Base-by-base conservation (phyloP, 2,888 invertebrate genomes). In the Isotomurus palustris region DNA sequence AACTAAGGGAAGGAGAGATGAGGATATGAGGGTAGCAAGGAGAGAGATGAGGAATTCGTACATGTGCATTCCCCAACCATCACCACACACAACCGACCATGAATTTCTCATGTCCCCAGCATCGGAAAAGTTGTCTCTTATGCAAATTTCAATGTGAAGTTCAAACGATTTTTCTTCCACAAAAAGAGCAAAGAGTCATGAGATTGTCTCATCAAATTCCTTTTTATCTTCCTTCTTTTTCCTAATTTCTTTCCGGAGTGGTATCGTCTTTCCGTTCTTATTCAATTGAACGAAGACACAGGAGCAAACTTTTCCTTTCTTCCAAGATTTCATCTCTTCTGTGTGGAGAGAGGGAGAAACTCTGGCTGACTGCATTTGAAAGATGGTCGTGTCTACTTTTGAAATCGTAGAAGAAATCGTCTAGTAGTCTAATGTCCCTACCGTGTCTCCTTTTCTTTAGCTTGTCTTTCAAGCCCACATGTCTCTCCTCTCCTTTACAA, bases 181-280 rank as follows among this genome's bases (percentile, higher is more conserved):
- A 12, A 3, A 5, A 17, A 21, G 38, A 36, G 25, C 22, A 22
- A 29, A 25, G 25, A 38, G 50, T 50, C 50, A 50, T 36, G 40
- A 38, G 50, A 50, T 50, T 38, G 50, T 50, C 50, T 50, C 50
- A 50, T 38, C 50, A 50, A 50, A 50, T 21, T 38, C 25, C 50
- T 38, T 50, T 50, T 50, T 50, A 50, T 50, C 50, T 50, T 50
- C 35, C 38, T 35, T 50, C 22, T 32, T 17, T 32, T 27, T 29
- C 48, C 35, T 49, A 49, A 49, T 49, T 49, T 49, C 48, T 49
- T 49, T 49, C 48, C 32, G 35, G 21, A 43, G 14, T 22, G 32
- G 19, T 12, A 49, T 8, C 32, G 17, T 49, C 25, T 17, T 25
- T 47, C 28, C 27, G n/a, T 47, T 43, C 24, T n/a, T n/a, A 32